Base-by-base conservation (phyloP, 1,140 invertebrate species). In the Rhagoletis zephyria region DNA sequence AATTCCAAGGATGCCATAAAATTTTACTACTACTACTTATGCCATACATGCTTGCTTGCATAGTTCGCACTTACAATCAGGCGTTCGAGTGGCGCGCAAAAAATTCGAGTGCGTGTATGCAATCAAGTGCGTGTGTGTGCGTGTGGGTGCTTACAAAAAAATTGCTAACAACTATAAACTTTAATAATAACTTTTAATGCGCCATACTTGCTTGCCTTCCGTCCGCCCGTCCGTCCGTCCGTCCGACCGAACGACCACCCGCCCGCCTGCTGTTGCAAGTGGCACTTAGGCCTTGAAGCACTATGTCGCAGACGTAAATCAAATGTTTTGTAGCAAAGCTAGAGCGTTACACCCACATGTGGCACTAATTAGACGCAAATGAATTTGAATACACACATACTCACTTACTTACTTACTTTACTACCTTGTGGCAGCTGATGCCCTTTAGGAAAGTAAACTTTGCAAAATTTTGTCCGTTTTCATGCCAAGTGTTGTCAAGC, bases 121-220 rank as follows among this genome's bases (percentile, higher is more conserved):
- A 42, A 40, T 48, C 67, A 3, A 30, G 12, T n/a, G 40, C 42
- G 67, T 48, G 42, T 74, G 9, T 70, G 40, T 10, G 67, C 16
- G 67, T 45, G 42, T 16, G 42, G 40, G 40, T 14, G 67, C 40
- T 30, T 30, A 19, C 48, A 81, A 81, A 81, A 81, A 81, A 81
- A 81, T 56, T 12, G 74, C 74, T 51, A 81, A 56, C 45, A 81
- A 81, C 74, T 81, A 81, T 81, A 81, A 81, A 81, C 74, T 81
- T 51, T 56, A 81, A 81, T 81, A 81, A 81, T 81, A 81, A 81
- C 74, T 81, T 81, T 81, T 81, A 81, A 81, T 56, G 74, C 30
- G 30, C 48, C 74, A 19, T 81, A 81, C 74, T 48, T 81, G 74
- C 48, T 56, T 77, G 45, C 7, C n/a, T 19, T 5, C 74, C 48